Base-by-base conservation (phyloP, 1,140 invertebrate genomes). In the Cylas formicarius region DNA sequence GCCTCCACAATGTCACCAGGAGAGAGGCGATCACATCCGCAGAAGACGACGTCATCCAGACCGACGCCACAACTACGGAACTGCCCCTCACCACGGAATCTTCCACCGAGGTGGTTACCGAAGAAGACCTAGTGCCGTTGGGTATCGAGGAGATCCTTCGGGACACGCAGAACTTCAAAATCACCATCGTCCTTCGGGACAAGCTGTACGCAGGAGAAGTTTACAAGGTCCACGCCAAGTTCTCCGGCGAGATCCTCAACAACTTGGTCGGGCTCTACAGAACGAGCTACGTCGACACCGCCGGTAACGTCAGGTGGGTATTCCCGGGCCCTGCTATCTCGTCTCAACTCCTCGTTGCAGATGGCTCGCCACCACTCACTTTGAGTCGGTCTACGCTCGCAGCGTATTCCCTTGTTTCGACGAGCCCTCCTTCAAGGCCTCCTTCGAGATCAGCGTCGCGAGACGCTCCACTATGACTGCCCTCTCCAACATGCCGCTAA, bases 371-470 rank as follows among this genome's bases (percentile, higher is more conserved):
- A 71, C 77, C 1, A 90, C 90, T 18, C 88, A 94, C 58, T 81
- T 94, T 56, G 82, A 91, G 58, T 80, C 89, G 2, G 81, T 83
- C 1, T 78, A 84, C 60, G 90, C 91, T 0, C 73, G 90, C 24
- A 72, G 78, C 24, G 84, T 89, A 0, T 93, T 95, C 56, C 91
- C 91, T 0, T 93, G 89, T 63, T 89, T 91, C 61, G 91, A 95
- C 62, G 91, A 95, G 56, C 88, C 89, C 0, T 75, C 78, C 1
- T 75, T 92, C 32, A 94, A 93, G 63, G 84, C 90, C 2, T 74
- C 73, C 10, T 92, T 88, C 56, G 69, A 77, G 50, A 70, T 82
- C 24, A 82, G 75, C 52, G 69, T 91, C 3, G 76, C 81, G 2
- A 67, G 81, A 10, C 72, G 72, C 21, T 63, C 55, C 7, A 72